Evolutionary conservation across 2,888 invertebrate genomes (phyloP).

Genomic region (Lymantria dispar): DNA sequence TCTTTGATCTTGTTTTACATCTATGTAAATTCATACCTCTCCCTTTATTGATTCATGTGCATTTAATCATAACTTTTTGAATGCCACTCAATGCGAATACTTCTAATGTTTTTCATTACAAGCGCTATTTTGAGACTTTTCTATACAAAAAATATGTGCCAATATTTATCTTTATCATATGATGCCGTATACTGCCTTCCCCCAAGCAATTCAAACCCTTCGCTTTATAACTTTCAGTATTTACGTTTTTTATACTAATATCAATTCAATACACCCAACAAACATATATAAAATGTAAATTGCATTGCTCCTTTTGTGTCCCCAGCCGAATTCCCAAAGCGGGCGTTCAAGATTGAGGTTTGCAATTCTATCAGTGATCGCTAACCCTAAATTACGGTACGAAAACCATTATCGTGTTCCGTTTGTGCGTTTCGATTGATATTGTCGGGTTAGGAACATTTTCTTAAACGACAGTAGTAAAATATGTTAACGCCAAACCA

Average conservation of each 20-base stretch:
- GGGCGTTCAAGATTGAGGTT: conserved; percentile 52
- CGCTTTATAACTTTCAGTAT: background rate
- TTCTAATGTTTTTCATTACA: no score
- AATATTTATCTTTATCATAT: no score
- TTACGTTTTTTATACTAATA: background rate
- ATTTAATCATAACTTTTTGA: no score
- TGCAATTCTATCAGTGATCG: conserved; percentile 56
- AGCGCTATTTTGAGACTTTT: no score
- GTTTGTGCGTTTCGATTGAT: conserved; percentile 52
- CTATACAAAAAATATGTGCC: no score
- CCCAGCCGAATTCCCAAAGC: conserved; percentile 28
- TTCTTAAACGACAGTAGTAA: conserved; percentile 26
- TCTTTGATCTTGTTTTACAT: no score
- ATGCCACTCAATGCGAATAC: no score
- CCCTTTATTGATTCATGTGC: no score
- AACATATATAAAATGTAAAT: conserved; percentile 16
- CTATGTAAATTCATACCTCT: no score
- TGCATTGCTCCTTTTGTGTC: conserved; percentile 30
- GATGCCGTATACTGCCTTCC: no score
- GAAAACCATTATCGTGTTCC: conserved; percentile 46
- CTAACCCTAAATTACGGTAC: conserved; percentile 58
- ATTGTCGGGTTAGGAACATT: conserved; percentile 41
- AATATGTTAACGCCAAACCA: conserved; percentile 22
- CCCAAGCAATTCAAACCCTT: background rate
- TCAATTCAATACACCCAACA: conserved; percentile 8